Base-by-base conservation (phyloP, 2,888 invertebrate species). In the Zygogramma bicolorata region DNA sequence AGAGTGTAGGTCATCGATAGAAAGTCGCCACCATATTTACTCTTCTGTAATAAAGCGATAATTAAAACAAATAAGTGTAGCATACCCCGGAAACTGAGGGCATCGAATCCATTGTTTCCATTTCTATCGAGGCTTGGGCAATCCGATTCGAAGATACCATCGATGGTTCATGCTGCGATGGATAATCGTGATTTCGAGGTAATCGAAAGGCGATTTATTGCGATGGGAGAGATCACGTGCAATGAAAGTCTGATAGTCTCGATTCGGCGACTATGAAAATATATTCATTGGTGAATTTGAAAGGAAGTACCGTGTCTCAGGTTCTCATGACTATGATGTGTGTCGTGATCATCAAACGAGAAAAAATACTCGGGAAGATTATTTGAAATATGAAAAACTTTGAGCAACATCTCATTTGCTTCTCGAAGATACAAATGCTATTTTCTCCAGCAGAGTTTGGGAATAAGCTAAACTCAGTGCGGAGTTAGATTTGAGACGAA, bases 1-100 rank as follows among this genome's bases (percentile, higher is more conserved):
- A 53, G 53, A 53, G 53, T 53, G n/a, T 53, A 53, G 53, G 53
- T 53, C 53, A 53, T 53, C 27, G n/a, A 53, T n/a, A 53, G 53
- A 53, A 53, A 53, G 53, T 53, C 4, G 25, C 3, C 13, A 25
- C 25, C 53, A 53, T 25, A 25, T 25, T 53, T 7, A 53, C 53
- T 27, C 5, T 27, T 27, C 27, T 53, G 27, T 25, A n/a, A n/a
- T 27, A 13, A 53, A 53, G 22, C 25, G 53, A 53, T 53, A 53
- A 53, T 25, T 53, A 53, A 53, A 53, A 53, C 53, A 53, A 53
- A 53, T 53, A 53, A 53, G 53, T 53, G 53, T n/a, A 53, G 53
- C 25, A 0, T 53, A 53, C 53, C 53, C 53, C 53, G 53, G 53
- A 53, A 53, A 27, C 13, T n/a, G 10, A 3, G 22, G 22, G 10